These are phyloP conservation scores for Calliphora vicina DNA, from an alignment of 1,140 invertebrate species.

Conservation along the genomic window DNA sequence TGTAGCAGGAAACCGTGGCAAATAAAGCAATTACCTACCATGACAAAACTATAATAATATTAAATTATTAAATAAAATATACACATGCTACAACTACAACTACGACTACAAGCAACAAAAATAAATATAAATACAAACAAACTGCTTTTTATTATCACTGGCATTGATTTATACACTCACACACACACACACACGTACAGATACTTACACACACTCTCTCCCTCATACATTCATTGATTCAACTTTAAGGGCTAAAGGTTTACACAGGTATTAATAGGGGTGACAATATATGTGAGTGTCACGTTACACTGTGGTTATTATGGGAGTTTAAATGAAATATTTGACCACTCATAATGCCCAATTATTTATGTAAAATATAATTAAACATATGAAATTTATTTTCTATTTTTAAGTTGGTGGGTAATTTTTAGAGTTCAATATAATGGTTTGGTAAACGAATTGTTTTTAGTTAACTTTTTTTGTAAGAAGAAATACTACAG, in stretches of 20 bases:
- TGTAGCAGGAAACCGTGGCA: slow-evolving; percentile 29
- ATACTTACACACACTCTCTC: neutral
- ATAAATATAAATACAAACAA: neutral
- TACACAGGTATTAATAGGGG: neutral
- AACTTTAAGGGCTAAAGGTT: neutral
- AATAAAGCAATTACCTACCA: slow-evolving; percentile 33
- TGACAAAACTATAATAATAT: slow-evolving; percentile 32
- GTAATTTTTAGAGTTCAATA: too few species aligned
- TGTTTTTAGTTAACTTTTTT: too few species aligned
- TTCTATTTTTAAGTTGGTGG: too few species aligned
- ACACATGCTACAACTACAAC: neutral
- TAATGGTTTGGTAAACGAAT: too few species aligned
- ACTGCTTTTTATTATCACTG: neutral
- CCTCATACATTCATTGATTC: too few species aligned
- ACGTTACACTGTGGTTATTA: neutral
- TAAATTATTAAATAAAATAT: slow-evolving; percentile 3
- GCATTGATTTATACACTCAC: neutral
- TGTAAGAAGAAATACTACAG: too few species aligned
- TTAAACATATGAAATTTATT: too few species aligned
- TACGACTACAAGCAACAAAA: neutral
- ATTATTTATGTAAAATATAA: too few species aligned
- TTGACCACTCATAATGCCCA: too few species aligned
- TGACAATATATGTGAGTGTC: neutral
- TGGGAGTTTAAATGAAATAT: too few species aligned
- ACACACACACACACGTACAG: neutral